Base-by-base conservation (phyloP, 2,113 vertebrate genomes). In the Zosterops hypoxanthus region DNA sequence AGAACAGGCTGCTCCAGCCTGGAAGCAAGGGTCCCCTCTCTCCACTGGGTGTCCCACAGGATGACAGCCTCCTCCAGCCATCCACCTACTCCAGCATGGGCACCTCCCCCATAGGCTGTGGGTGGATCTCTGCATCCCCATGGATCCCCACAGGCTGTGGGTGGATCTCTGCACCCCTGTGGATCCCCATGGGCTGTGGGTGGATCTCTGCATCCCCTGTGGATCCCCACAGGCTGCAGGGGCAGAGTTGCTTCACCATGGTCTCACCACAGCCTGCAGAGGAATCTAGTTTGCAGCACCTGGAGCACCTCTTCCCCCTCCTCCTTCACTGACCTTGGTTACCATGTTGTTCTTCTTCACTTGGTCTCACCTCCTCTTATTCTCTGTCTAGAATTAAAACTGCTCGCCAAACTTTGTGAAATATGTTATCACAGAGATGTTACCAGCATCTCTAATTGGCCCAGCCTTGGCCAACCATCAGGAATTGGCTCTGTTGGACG, bases 81-180 rank as follows among this genome's bases (percentile, higher is more conserved):
- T 5, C 56, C 8, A 6, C 8, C 13, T 0, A 0, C 24, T n/a
- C 31, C 0, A 0, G 9, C 7, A 1, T 24, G 20, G 12, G 29
- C 34, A 49, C 11, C 41, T 68, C 8, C 6, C 3, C 26, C 21
- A 55, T 0, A 1, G 33, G 11, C 72, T 47, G 25, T 4, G 8
- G 9, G 25, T 50, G 25, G 25, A 69, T 36, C 33, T 47, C 65
- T 47, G 64, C 29, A 44, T 21, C 20, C 46, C 5, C 20, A 11
- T 47, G 46, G 21, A 44, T 44, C 56, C 25, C 17, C 8, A 4
- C 5, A 26, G 39, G 13, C 36, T 63, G 8, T 1, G 2, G 11
- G 8, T 33, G 36, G 36, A n/a, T 50, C 36, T 55, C 22, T 41
- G 21, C 23, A 56, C 9, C 6, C 25, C 1, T 36, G 0, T 8